These are phyloP conservation scores for Xenopus laevis DNA, from an alignment of 2,113 vertebrate genomes.

Conservation along the genomic window DNA sequence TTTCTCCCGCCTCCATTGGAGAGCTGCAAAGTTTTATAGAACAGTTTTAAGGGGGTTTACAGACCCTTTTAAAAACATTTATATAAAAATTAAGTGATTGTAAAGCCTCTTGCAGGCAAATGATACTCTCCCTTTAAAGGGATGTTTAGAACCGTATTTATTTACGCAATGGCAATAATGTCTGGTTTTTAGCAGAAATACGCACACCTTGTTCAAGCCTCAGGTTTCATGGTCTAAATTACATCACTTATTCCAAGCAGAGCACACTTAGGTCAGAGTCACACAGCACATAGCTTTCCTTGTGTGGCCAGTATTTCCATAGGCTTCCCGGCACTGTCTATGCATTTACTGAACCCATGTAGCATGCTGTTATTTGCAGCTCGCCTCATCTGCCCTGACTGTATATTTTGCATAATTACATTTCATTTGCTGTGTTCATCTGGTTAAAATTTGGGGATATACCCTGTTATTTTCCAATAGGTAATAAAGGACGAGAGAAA, in stretches of 20 bases:
- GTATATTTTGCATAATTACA: constrained; percentile 28
- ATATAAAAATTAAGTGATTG: no score
- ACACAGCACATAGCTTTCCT: constrained; percentile 31
- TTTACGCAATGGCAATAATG: not conserved
- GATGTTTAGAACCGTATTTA: no score
- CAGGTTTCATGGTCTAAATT: constrained; percentile 20
- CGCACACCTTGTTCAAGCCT: constrained; percentile 36
- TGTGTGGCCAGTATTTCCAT: constrained; percentile 28
- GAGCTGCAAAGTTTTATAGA: no score
- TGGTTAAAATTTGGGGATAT: no score
- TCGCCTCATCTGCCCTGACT: constrained; percentile 16
- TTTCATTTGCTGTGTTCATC: no score
- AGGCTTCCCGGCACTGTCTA: constrained; percentile 1
- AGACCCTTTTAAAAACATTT: no score
- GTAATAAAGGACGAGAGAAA: no score
- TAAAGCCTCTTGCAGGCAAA: no score
- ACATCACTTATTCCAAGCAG: constrained; percentile 42
- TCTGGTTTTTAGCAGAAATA: constrained; percentile 2
- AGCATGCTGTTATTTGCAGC: constrained; percentile 18
- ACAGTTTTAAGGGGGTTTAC: no score
- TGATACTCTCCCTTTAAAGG: no score
- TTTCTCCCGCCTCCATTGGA: no score
- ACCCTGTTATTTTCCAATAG: no score
- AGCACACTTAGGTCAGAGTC: constrained; percentile 36
- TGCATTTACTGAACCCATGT: constrained; percentile 7